These are phyloP conservation scores for Drosophila aldrichi DNA, from an alignment of 2,888 invertebrate species.

Conservation along the genomic window DNA sequence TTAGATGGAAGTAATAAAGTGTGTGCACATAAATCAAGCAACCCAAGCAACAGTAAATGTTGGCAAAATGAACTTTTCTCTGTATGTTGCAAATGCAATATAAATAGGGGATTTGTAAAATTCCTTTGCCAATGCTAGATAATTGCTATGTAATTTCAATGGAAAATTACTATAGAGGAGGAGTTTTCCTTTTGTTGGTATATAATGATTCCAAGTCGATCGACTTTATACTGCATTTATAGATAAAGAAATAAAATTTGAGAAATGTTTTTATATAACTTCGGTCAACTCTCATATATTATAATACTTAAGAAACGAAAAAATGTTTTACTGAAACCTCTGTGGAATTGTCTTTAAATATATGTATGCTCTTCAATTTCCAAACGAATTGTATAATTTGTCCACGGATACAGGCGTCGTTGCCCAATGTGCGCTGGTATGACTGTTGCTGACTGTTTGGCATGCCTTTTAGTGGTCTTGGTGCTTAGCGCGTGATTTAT, in stretches of 20 bases:
- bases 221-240: neutral
- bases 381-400: conserved; percentile 1
- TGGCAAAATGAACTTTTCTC: neutral
- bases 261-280: too few relatives aligned
- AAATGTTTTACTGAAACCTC: neutral
- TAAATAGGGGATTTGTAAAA: neutral
- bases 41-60: neutral
- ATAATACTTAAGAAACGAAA: too few relatives aligned
- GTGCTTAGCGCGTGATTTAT: conserved; percentile 79
- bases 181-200: too few relatives aligned
- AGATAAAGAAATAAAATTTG: neutral
- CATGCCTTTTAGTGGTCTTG: conserved; percentile 73
- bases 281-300: neutral
- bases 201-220: neutral
- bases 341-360: neutral
- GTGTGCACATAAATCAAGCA: neutral
- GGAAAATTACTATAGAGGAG: neutral
- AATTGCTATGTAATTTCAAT: neutral
- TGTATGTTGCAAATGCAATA: neutral
- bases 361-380: neutral
- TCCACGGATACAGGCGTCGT: conserved; percentile 7
- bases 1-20: neutral
- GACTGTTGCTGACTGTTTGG: conserved; percentile 53
- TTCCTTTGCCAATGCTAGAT: neutral
- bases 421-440: conserved; percentile 53